Base-by-base conservation (phyloP, 2,888 invertebrate genomes). In the Harmothoe impar region DNA sequence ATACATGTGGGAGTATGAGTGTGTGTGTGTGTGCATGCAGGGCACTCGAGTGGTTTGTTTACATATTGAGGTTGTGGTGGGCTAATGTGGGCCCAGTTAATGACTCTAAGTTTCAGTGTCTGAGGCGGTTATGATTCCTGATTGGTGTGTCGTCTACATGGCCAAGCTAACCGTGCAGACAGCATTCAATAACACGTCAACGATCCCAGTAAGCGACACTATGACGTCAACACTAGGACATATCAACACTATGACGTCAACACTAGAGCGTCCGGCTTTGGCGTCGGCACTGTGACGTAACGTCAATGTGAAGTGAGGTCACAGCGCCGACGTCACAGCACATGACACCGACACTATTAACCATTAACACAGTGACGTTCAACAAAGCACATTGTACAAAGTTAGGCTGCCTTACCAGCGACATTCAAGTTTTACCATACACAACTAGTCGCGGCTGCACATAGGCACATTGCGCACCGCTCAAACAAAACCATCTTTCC, bases 351-450 rank as follows among this genome's bases (percentile, higher is more conserved):
- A 29, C 25, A 77, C 77, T 77, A 77, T 77, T 7, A n/a, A 77
- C 23, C 62, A 3, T 31, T 25, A 77, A 77, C 77, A 77, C 81
- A 10, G 33, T 35, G 43, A 43, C 81, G 86, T 52, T 43, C 52
- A 54, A 86, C 56, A 86, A n/a, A 86, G 86, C 86, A 86, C 86
- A 86, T 25, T 52, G 20, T 81, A 62, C 31, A 77, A 12, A 52
- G 56, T 86, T 86, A 86, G 86, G 86, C 86, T 86, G 86, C 20
- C 52, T 29, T 10, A 54, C 43, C 86, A 86, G 86, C 86, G 33
- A 86, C 86, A 86, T 86, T 86, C 86, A 86, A 86, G 86, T 86
- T 81, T 81, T 1, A 81, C 81, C 81, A 81, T 35, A 81, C 81
- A 81, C 81, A 81, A 81, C 81, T 81, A 81, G 10, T 43, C 43